phyloP scores from a whole-genome alignment of 2,888 invertebrate species.

The Drosophila meridionalis region DNA sequence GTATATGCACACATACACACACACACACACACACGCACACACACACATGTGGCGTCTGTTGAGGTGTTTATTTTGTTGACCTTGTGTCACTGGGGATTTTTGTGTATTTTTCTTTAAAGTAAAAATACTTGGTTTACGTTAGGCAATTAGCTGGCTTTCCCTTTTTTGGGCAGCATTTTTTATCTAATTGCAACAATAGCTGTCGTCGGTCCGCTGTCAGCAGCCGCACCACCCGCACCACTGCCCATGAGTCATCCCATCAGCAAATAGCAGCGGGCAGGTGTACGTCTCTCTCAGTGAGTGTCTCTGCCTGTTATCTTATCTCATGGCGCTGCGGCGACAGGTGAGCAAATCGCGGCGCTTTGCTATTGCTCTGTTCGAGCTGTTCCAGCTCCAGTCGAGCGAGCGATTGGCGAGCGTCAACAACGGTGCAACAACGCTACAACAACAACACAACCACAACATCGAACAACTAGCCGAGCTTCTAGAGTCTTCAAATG shows the following conservation, averaged over 20 bases:
- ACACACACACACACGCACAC: not conserved
- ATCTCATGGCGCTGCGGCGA: slow-evolving; percentile 39
- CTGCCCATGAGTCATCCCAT: slow-evolving; percentile 35
- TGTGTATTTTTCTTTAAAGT: not conserved
- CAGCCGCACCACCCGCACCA: slow-evolving; percentile 11
- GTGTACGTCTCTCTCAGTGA: slow-evolving; percentile 3
- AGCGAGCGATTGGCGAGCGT: slow-evolving; percentile 30
- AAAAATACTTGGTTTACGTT: slow-evolving; percentile 6
- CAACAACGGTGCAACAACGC: slow-evolving; percentile 34
- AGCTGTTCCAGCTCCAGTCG: slow-evolving; percentile 40
- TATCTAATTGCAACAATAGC: slow-evolving; percentile 31
- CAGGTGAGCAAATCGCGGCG: slow-evolving; percentile 31
- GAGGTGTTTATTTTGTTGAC: slow-evolving; percentile 24
- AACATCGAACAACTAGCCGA: too few relatives aligned
- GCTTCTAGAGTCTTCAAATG: slow-evolving; percentile 36
- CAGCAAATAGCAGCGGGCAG: not conserved
- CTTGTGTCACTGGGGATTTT: slow-evolving; percentile 20
- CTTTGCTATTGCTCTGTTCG: slow-evolving; percentile 11
- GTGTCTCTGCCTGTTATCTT: slow-evolving; percentile 48
- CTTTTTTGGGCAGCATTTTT: slow-evolving; percentile 39
- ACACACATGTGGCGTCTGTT: not conserved
- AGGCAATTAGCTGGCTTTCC: slow-evolving; percentile 43
- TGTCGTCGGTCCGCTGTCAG: slow-evolving; percentile 20
- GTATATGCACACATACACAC: not conserved
- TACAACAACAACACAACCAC: not conserved